Conservation (phyloP, 2,113 vertebrate genomes). For the Okapia johnstoni region DNA sequence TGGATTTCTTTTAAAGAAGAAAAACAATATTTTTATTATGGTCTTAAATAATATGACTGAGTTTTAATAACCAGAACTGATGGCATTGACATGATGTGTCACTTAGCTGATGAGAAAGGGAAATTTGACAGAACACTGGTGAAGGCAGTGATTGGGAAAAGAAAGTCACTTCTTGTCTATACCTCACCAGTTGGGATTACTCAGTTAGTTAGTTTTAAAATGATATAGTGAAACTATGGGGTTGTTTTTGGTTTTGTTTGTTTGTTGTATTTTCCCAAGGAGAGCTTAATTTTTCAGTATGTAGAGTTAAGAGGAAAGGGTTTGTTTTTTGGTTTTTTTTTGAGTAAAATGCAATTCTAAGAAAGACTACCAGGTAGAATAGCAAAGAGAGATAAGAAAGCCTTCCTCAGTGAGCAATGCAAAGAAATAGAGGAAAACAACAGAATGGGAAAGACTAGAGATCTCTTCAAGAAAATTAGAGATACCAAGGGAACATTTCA, state of each 20-base stretch:
- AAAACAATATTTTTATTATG: neutral
- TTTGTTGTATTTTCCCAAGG: neutral
- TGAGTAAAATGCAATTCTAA: neutral
- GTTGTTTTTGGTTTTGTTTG: neutral
- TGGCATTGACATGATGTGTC: neutral
- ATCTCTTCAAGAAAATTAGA: no score
- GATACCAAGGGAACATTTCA: no score
- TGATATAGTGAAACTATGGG: neutral
- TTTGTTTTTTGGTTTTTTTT: neutral
- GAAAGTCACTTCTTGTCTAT: neutral
- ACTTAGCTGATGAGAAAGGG: neutral
- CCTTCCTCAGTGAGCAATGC: no score
- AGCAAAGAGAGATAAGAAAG: no score
- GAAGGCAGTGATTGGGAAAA: neutral
- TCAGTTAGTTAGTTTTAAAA: neutral
- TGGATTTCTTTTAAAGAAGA: neutral
- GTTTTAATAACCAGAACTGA: neutral
- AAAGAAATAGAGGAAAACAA: no score
- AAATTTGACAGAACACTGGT: neutral
- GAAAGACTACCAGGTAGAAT: neutral
- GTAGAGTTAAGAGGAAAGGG: neutral
- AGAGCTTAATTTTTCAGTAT: neutral
- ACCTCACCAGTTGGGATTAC: neutral
- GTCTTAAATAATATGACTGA: neutral
- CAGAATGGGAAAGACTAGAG: no score